These are phyloP conservation scores for Orthosia gracilis DNA, from an alignment of 2,888 invertebrate species.

Conservation along the genomic window DNA sequence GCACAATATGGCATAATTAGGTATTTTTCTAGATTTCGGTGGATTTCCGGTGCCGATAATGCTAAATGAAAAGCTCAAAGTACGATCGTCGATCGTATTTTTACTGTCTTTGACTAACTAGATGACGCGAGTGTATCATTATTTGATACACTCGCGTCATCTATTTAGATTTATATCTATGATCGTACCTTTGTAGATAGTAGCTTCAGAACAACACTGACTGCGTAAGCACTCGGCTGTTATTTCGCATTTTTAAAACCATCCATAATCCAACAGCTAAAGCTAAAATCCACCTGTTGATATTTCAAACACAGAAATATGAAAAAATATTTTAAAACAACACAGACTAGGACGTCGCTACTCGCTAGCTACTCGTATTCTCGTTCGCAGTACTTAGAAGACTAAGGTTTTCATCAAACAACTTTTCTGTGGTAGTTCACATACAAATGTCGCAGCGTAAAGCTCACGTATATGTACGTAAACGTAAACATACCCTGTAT, in stretches of 20 bases:
- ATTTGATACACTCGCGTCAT: too few relatives aligned
- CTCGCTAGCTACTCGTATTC: neutral
- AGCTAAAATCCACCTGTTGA: slow-evolving; percentile 36
- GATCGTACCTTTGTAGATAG: neutral
- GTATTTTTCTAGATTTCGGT: too few relatives aligned
- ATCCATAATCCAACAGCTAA: slow-evolving; percentile 27
- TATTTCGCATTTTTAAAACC: slow-evolving; percentile 14
- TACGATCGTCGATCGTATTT: too few relatives aligned
- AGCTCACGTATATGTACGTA: too few relatives aligned
- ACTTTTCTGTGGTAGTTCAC: neutral
- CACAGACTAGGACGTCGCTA: slow-evolving; percentile 6
- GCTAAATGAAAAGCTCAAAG: too few relatives aligned
- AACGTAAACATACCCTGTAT: neutral
- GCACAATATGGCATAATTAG: too few relatives aligned
- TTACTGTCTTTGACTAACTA: too few relatives aligned
- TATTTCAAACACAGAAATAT: slow-evolving; percentile 12
- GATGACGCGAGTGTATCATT: too few relatives aligned
- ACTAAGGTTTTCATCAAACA: neutral
- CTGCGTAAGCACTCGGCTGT: neutral
- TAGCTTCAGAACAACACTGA: slow-evolving; percentile 6
- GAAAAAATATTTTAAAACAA: neutral
- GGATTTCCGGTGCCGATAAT: too few relatives aligned
- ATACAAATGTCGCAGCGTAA: neutral
- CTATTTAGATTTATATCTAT: too few relatives aligned
- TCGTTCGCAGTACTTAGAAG: neutral